Evolutionary conservation across 2,888 invertebrate species (phyloP), one percentile per base, ranked within the genome.

Genomic region (Athalia cordata): DNA sequence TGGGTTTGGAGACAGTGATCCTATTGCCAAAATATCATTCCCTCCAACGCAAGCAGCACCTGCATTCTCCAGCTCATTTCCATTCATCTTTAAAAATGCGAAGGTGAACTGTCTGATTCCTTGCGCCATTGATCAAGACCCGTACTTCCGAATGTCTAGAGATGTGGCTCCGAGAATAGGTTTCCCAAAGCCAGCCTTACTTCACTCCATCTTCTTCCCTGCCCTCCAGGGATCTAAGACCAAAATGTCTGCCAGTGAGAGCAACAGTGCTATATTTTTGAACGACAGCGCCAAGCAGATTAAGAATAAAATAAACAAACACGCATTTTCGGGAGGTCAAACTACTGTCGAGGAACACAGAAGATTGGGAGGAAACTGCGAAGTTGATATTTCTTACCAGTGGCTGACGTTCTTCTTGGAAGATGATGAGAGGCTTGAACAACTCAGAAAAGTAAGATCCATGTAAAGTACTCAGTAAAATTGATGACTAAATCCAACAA

Each of bases 51-150:
- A 99, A 91, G 99, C 99, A 0, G 97, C 98, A 0, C 99, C 99
- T 0, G 96, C 97, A 0, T 93, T 99, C 83, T 96, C 96, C 0
- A 95, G 95, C 1, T 95, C 96, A 8, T 98, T 98, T 90, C 99
- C 99, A 0, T 94, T 95, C 80, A 97, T 99, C 86, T 99, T 99
- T 89, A 95, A 94, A 0, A 92, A 93, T 74, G 94, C 94, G 86
- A 95, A 95, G 85, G 92, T 98, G 67, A 95, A 94, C 4, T 96
- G 96, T 86, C 92, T 98, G 3, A 98, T 99, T 81, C 99, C 99
- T 0, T 99, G 99, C 91, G 99, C 98, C 7, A 99, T 99, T 83
- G 99, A 99, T 92, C 99, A 99, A 93, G 99, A 99, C 92, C 99
- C 99, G 0, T 99, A 99, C 91, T 99, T 99, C 91, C 94, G 99